These are phyloP conservation scores for Pithys albifrons DNA, from an alignment of 2,113 vertebrate genomes.

Conservation along the genomic window DNA sequence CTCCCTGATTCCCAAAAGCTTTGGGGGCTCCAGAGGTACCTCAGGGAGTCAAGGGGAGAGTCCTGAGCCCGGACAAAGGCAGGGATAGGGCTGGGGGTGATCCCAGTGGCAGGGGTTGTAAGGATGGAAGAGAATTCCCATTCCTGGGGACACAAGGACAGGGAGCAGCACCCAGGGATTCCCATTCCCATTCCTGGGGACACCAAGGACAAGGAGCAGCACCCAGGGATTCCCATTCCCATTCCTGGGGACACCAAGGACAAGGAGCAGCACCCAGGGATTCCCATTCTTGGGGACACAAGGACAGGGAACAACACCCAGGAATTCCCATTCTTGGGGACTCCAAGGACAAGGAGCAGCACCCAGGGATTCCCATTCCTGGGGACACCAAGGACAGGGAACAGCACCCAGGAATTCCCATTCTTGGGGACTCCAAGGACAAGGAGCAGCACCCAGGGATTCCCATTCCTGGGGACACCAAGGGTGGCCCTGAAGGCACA, in stretches of 20 bases:
- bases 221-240: no score
- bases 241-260: no score
- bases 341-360: neutral
- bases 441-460: neutral
- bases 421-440: neutral
- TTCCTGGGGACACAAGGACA: neutral
- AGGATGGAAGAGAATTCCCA: neutral
- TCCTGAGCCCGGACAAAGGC: accelerated
- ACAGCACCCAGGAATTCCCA: neutral
- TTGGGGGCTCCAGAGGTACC: neutral
- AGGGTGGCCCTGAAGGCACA: neutral
- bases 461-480: no score
- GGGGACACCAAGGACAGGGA: neutral
- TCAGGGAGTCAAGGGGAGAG: neutral
- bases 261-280: no score
- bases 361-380: neutral
- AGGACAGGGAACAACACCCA: no score
- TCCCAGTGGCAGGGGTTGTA: neutral
- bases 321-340: neutral
- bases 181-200: no score
- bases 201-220: no score
- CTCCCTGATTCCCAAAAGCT: neutral
- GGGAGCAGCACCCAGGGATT: neutral
- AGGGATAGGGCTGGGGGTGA: neutral
- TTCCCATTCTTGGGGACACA: neutral